phyloP scores from a whole-genome alignment of 2,113 vertebrate species.

The Charina bottae region DNA sequence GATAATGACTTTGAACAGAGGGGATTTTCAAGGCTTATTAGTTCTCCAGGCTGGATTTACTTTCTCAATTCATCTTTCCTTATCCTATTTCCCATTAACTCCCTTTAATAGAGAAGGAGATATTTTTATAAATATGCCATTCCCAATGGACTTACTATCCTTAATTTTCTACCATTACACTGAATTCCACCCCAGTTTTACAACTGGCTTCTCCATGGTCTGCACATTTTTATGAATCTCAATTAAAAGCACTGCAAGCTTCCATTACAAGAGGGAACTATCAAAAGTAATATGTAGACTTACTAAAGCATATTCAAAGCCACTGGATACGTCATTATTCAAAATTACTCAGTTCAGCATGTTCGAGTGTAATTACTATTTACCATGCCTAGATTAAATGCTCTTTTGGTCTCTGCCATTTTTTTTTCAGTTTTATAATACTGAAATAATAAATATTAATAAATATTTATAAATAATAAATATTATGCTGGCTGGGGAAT shows the following conservation, averaged over 20 bases:
- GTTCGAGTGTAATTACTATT: conserved; percentile 54
- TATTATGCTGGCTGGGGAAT: not conserved
- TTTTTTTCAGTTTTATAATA: not conserved
- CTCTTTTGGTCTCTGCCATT: conserved; percentile 39
- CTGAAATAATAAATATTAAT: too few relatives aligned
- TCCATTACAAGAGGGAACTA: conserved; percentile 67
- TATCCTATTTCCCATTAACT: conserved; percentile 77
- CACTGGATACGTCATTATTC: conserved; percentile 58
- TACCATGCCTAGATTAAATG: conserved; percentile 53
- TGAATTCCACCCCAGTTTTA: conserved; percentile 82
- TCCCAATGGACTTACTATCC: conserved; percentile 71
- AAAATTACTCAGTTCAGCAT: conserved; percentile 45
- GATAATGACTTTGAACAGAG: conserved; percentile 71
- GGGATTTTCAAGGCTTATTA: conserved; percentile 82
- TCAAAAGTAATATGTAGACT: conserved; percentile 68
- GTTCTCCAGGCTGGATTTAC: conserved; percentile 71
- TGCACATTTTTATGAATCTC: conserved; percentile 76
- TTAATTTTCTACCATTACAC: conserved; percentile 81
- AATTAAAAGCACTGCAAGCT: conserved; percentile 74
- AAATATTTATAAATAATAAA: too few relatives aligned
- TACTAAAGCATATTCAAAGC: conserved; percentile 56
- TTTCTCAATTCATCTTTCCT: conserved; percentile 69
- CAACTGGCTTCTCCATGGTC: conserved; percentile 77
- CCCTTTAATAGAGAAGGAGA: conserved; percentile 70
- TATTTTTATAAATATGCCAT: conserved; percentile 69